Evolutionary conservation across 2,113 vertebrate genomes (phyloP), one percentile per base, ranked within the genome.

Genomic region (Panthera tigris): DNA sequence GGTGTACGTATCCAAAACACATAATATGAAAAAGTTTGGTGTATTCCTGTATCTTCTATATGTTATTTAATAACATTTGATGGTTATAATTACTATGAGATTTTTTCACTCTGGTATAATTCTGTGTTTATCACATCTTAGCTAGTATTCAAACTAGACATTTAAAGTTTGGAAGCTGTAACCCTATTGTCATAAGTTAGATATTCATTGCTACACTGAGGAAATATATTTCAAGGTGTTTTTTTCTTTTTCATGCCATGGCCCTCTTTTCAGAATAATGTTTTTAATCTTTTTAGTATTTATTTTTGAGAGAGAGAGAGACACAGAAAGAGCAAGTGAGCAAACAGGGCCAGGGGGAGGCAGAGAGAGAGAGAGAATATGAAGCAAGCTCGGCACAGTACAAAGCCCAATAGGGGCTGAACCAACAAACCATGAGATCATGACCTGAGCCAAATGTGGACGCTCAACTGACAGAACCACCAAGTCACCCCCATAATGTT

Each of bases 141-240:
- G 25, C 66, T 73, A n/a, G 36, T 65, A 82, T 88, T 52, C 33
- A 84, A 86, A 61, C 19, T 76, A 94, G 57, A 96, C 93, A 94
- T 76, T 80, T 23, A 55, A 82, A 76, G 25, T 74, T 83, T 52
- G 14, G 36, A 82, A 80, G 50, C 36, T 87, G 41, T 1, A 87
- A 4, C 16, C 5, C 15, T 92, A 2, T 61, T 63, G 5, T 83
- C 88, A 41, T 86, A 90, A 76, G 79, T 92, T 73, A 76, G 45
- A 81, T 82, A 76, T 83, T 50, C 25, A 61, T 68, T 83, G 7
- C 45, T 57, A 74, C 36, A 78, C 36, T n/a, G 5, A 94, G 11
- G 31, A 95, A 68, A 61, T 90, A 82, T 82, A 55, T 79, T 41
- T 89, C 23, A 89, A 52, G 11, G 45, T 0, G 69, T 90, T 74